These are phyloP conservation scores for Phoxinus dragarum DNA, from an alignment of 2,797 vertebrate species.

Conservation along the genomic window DNA sequence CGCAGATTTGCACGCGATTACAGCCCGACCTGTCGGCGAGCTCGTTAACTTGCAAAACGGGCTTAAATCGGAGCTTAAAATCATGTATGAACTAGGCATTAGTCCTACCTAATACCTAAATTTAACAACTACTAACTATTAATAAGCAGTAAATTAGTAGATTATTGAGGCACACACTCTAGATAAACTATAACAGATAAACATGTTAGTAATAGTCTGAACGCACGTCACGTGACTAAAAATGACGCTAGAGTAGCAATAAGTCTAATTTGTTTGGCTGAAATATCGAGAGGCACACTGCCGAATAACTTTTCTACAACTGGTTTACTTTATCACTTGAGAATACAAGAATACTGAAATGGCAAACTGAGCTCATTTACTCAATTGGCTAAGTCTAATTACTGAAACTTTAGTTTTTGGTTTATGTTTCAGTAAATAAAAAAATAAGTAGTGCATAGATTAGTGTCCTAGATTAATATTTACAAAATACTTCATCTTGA, in stretches of 20 bases:
- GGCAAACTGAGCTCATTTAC: not conserved
- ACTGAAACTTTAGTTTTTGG: not conserved
- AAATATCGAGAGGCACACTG: not conserved
- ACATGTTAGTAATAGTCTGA: too few species aligned
- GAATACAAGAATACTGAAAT: not conserved
- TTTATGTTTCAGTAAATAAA: not conserved
- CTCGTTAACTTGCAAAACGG: too few species aligned
- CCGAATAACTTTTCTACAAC: not conserved
- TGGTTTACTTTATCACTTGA: not conserved
- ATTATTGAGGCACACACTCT: too few species aligned
- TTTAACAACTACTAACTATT: too few species aligned
- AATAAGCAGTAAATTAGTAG: too few species aligned
- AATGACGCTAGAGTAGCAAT: not conserved
- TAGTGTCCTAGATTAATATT: not conserved
- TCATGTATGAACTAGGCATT: too few species aligned
- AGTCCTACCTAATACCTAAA: too few species aligned
- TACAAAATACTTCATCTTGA: not conserved
- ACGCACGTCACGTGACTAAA: too few species aligned
- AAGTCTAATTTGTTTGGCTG: not conserved
- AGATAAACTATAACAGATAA: too few species aligned
- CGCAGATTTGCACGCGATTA: too few species aligned
- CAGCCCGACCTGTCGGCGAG: too few species aligned
- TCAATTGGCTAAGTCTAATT: not conserved
- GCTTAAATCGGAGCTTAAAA: too few species aligned
- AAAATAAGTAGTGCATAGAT: not conserved